Conservation (phyloP, 1,140 invertebrate genomes). For the Phenacoccus solenopsis region DNA sequence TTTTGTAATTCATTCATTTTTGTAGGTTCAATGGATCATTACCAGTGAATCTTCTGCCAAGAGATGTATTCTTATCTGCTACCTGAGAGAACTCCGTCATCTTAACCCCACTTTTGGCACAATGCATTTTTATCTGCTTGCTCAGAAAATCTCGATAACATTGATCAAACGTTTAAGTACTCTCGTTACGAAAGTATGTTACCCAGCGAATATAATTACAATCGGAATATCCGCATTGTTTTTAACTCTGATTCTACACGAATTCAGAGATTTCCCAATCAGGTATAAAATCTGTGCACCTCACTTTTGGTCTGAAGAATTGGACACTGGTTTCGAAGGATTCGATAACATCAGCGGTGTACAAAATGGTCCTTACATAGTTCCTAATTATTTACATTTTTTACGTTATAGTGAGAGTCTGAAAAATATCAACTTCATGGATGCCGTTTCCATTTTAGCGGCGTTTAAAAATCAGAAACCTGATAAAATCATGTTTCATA, state of each 20-base stretch:
- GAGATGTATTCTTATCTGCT: too few species aligned
- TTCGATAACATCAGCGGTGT: constrained; percentile 26
- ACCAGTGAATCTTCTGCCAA: too few species aligned
- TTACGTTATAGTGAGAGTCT: constrained; percentile 20
- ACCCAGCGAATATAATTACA: not conserved
- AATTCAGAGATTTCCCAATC: not conserved
- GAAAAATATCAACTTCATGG: constrained; percentile 21
- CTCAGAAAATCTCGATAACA: too few species aligned
- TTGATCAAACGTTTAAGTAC: not conserved
- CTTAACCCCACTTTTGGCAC: too few species aligned
- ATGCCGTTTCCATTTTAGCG: constrained; percentile 25
- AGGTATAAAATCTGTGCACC: not conserved
- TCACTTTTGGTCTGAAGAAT: constrained; percentile 14
- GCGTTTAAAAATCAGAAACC: constrained; percentile 28
- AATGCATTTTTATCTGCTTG: too few species aligned
- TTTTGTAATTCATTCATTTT: too few species aligned
- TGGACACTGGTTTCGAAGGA: constrained; percentile 19
- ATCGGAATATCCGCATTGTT: not conserved
- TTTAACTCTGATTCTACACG: not conserved
- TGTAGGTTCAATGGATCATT: too few species aligned
- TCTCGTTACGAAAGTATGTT: not conserved
- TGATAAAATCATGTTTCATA: constrained; percentile 27
- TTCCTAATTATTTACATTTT: constrained; percentile 27
- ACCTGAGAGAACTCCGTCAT: too few species aligned
- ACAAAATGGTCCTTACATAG: constrained; percentile 23